phyloP scores from a whole-genome alignment of 2,113 vertebrate genomes.

The Leptobrachium leishanense region DNA sequence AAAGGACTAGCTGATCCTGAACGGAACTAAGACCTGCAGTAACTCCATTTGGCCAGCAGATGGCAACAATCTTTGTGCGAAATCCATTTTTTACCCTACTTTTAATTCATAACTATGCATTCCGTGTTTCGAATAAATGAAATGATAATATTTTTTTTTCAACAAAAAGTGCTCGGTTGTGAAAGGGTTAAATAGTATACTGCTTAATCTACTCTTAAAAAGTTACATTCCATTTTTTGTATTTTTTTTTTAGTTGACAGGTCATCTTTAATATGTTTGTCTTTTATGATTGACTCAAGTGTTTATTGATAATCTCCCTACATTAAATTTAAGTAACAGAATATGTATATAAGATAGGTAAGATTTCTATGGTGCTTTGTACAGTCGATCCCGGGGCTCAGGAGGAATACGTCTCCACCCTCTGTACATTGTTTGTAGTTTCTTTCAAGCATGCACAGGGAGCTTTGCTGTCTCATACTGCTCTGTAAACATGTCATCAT shows the following conservation, averaged over 20 bases:
- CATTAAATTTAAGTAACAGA: background rate
- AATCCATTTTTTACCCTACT: too few species aligned
- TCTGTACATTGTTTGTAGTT: conserved; percentile 23
- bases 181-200: too few species aligned
- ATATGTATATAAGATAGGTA: background rate
- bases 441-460: conserved; percentile 10
- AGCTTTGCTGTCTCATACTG: conserved; percentile 35
- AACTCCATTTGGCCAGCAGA: too few species aligned
- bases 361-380: background rate
- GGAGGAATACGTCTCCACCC: conserved; percentile 7
- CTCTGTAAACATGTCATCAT: conserved; percentile 30
- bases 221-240: background rate
- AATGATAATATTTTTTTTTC: too few species aligned
- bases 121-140: too few species aligned
- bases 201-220: too few species aligned
- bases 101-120: too few species aligned
- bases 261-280: background rate
- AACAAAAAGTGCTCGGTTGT: too few species aligned
- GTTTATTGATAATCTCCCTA: background rate
- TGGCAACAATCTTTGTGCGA: too few species aligned
- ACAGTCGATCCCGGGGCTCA: conserved; percentile 9
- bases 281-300: background rate
- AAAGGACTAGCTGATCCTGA: too few species aligned
- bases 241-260: background rate
- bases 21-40: too few species aligned